A percentile compares a stretch with the other conserved stretches of the same genome.
Conservation (phyloP, 2,113 vertebrate genomes). For the Arvicanthis niloticus region DNA sequence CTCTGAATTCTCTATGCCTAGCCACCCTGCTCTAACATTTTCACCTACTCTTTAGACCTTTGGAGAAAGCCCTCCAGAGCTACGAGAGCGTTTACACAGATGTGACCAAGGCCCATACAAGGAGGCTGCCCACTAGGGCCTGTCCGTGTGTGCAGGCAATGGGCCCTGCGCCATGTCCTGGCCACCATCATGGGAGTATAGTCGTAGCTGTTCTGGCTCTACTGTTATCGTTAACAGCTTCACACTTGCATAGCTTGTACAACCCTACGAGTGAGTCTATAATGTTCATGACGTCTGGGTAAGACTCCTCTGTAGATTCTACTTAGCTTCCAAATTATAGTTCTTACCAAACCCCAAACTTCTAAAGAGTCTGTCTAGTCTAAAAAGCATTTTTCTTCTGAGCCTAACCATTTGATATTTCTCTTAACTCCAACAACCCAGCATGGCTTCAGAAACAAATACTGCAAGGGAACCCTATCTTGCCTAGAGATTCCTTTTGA, state of each 20-base stretch:
- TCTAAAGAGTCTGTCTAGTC: constrained; percentile 12
- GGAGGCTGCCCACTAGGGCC: neutral
- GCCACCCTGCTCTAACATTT: neutral
- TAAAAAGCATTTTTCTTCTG: neutral
- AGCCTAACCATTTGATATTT: neutral
- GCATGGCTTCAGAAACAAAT: constrained; percentile 48
- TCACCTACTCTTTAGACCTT: neutral
- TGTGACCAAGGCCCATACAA: rapidly evolving
- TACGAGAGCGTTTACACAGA: neutral
- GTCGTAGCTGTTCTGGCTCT: neutral
- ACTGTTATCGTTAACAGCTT: neutral
- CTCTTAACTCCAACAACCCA: neutral
- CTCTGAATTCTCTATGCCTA: neutral
- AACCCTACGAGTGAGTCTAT: neutral
- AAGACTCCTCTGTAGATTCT: neutral
- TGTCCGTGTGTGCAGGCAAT: neutral
- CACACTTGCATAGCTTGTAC: neutral
- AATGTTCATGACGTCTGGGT: neutral
- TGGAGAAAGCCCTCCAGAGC: neutral
- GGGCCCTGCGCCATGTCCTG: neutral
- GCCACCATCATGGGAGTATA: neutral
- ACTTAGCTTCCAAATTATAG: neutral
- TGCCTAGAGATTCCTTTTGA: constrained; percentile 47
- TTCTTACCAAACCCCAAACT: neutral
- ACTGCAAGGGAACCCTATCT: neutral